phyloP scores from a whole-genome alignment of 2,888 invertebrate genomes.

The Catotricha subobsoleta region DNA sequence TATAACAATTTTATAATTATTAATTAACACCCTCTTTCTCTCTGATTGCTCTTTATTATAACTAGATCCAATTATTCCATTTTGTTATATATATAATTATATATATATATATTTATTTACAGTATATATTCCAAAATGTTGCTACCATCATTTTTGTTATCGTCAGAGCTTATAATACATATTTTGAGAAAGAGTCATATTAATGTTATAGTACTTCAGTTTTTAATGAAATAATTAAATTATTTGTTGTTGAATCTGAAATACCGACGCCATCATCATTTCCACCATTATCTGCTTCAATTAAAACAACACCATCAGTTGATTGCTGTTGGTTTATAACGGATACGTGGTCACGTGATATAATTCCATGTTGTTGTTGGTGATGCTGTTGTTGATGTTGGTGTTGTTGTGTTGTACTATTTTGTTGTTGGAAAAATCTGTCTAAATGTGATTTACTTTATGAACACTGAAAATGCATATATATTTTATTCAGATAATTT shows the following conservation, averaged over 20 bases:
- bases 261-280: too few relatives aligned
- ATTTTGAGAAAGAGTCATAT: too few relatives aligned
- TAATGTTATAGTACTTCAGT: neutral
- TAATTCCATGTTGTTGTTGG: neutral
- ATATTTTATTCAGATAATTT: neutral
- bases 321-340: too few relatives aligned
- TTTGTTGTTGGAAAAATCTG: slow-evolving; percentile 11
- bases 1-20: too few relatives aligned
- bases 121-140: neutral
- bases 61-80: neutral
- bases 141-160: neutral
- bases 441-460: slow-evolving; percentile 5
- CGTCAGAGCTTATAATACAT: neutral
- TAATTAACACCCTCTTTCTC: neutral
- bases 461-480: neutral
- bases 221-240: neutral
- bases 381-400: neutral
- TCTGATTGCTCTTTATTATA: neutral
- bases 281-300: too few relatives aligned
- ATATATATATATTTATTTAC: slow-evolving; percentile 1
- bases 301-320: too few relatives aligned
- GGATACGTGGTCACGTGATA: slow-evolving; percentile 2
- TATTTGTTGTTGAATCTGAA: neutral
- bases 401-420: slow-evolving; percentile 8
- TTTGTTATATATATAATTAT: neutral